These are phyloP conservation scores for Brachycybe producta DNA, from an alignment of 2,888 invertebrate genomes.

Conservation along the genomic window DNA sequence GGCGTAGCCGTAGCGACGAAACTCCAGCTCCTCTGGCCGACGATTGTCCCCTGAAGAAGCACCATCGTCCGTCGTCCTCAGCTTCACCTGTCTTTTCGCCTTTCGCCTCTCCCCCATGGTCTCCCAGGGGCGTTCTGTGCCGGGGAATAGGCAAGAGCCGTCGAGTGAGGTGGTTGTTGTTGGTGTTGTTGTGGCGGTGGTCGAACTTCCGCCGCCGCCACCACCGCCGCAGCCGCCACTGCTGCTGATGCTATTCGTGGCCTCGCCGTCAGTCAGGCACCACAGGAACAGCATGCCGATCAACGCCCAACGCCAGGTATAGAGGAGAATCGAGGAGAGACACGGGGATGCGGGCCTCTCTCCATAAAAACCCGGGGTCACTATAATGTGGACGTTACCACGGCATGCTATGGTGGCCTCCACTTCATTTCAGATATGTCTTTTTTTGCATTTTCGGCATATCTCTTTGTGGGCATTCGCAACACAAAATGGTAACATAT, in stretches of 20 bases:
- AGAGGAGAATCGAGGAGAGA: background rate
- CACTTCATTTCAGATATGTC: too few relatives aligned
- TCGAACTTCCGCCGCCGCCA: background rate
- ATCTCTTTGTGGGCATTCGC: too few relatives aligned
- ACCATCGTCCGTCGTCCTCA: constrained; percentile 15
- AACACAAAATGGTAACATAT: too few relatives aligned
- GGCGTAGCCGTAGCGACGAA: constrained; percentile 23
- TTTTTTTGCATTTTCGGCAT: too few relatives aligned
- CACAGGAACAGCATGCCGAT: constrained; percentile 17
- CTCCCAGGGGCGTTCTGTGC: constrained; percentile 10
- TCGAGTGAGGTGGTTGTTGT: constrained; percentile 5
- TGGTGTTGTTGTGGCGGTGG: background rate
- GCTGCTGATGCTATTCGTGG: background rate
- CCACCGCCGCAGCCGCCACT: background rate
- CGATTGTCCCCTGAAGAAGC: constrained; percentile 2
- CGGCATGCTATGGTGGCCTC: constrained; percentile 17
- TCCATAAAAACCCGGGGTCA: constrained; percentile 5
- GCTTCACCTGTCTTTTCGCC: constrained; percentile 22
- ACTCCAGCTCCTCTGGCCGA: constrained; percentile 18
- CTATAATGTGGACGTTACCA: constrained; percentile 17
- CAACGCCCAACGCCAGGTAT: background rate
- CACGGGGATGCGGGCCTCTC: background rate
- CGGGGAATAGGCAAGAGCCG: constrained; percentile 7
- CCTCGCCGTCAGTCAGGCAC: constrained; percentile 16
- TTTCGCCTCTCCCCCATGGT: constrained; percentile 22